A percentile compares a stretch with the other conserved stretches of the same genome.
Conservation (phyloP, 2,113 vertebrate species). For the Sebastes schlegelii region DNA sequence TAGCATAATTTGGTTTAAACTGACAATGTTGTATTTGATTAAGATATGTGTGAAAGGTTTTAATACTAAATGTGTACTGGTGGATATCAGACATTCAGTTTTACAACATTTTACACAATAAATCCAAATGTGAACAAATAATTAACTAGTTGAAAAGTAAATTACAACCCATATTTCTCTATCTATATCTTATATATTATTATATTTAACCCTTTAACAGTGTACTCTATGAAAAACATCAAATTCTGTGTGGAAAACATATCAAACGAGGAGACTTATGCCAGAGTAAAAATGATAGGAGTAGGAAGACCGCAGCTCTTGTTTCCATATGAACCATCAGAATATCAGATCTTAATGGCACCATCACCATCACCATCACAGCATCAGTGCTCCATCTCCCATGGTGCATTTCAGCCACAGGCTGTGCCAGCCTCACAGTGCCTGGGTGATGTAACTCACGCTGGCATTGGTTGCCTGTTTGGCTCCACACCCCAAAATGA, state of each 20-base stretch:
- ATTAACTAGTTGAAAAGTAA: background rate
- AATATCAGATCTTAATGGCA: slow-evolving; percentile 7
- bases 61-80: background rate
- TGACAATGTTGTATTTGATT: background rate
- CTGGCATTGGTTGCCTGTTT: slow-evolving; percentile 66
- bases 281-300: background rate
- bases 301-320: slow-evolving; percentile 6
- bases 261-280: background rate
- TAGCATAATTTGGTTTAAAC: background rate
- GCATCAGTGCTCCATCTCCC: slow-evolving; percentile 54
- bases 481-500: slow-evolving; percentile 72
- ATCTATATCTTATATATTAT: background rate
- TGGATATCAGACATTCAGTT: background rate
- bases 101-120: background rate
- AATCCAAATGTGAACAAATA: background rate
- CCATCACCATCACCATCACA: background rate
- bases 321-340: slow-evolving; percentile 22
- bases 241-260: background rate
- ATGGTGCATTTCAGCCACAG: slow-evolving; percentile 73
- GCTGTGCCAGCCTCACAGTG: slow-evolving; percentile 82
- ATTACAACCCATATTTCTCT: background rate
- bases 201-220: background rate
- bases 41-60: background rate
- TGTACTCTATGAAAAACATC: background rate
- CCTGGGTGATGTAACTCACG: slow-evolving; percentile 75